Base-by-base conservation (phyloP, 2,888 invertebrate species). In the Caenorhabditis panamensis region DNA sequence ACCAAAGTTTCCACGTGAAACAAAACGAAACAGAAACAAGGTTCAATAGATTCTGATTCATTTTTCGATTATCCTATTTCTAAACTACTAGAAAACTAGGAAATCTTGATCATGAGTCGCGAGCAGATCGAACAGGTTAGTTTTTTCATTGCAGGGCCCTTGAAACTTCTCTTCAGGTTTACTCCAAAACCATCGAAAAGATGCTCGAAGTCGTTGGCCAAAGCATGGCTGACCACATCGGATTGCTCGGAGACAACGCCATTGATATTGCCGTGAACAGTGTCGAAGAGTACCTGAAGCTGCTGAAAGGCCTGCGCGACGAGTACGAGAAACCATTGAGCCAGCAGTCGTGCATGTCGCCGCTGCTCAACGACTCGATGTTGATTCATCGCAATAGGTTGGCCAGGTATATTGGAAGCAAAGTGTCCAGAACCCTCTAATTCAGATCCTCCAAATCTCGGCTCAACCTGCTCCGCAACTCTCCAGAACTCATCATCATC, bases 341-440 rank as follows among this genome's bases (percentile, higher is more conserved):
- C 5, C 51, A 18, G 20, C 28, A 67, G 4, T 59, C 62, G 6
- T 72, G 71, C 63, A 73, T 66, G 64, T 73, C 73, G 3, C 77
- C 69, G 20, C 51, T 61, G 31, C 67, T 56, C 49, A 77, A 77
- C 37, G 77, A 77, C 44, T 77, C 77, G 16, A 77, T 77, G 77
- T 41, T 77, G 13, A 18, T 77, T 20, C 77, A 77, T 41, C 62
- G 68, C 2, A 77, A 58, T 58, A 63, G 77, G 20, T 24, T 77
- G 16, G 37, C 69, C 20, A 64, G 64, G 53, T 64, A 26, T 8
- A 16, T n/a, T 16, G 13, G 2, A 26, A 3, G 24, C 16, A 20
- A 59, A 59, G 22, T 6, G 13, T 20, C 5, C 20, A 16, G 13
- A 20, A 41, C 13, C 28, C 18, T 18, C 20, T 62, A 13, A 31